Evolutionary conservation across 2,797 vertebrate genomes (phyloP), one percentile per base, ranked within the genome.

Genomic region (Anableps anableps): DNA sequence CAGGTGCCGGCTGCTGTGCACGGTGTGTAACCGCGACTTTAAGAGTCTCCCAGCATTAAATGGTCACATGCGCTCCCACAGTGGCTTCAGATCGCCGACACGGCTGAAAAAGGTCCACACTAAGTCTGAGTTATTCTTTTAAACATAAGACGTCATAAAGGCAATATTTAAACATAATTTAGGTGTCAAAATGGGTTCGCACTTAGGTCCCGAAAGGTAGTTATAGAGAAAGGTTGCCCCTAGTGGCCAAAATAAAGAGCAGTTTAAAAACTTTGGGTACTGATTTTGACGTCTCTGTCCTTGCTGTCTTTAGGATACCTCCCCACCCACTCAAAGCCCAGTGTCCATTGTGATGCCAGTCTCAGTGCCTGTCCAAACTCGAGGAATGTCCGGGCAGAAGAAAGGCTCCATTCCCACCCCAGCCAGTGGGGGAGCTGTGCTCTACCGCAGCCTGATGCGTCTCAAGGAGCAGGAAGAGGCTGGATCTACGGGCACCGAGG

Each of bases 11-110:
- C 89, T 98, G 84, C 91, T 94, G 11, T 99, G 98, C 86, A 92
- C 95, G 51, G 91, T 98, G 90, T 99, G 98, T 93, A 93, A 96
- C 73, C 97, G 97, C 81, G 96, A 97, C 74, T 99, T 99, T 91
- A 96, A 96, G 93, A 99, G 97, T 87, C 95, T 99, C 51, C 97
- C 97, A 4, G 98, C 97, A 50, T 93, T 99, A n/a, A 99, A 98
- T 11, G 97, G 98, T 78, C 98, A 99, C 93, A 97, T 98, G 97
- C 95, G 97, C 72, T 98, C 97, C 53, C 98, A 99, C 0, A 96
- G 97, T 78, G 96, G 97, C 77, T 94, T 96, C 86, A 95, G 96
- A 92, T 93, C 96, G 0, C 48, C 79, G 0, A 0, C 80, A 0
- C 70, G 68, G 2, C 0, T 34, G 0, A 84, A 86, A 58, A 89